Evolutionary conservation across 2,888 invertebrate species (phyloP).

Genomic region (Fragum sueziense): DNA sequence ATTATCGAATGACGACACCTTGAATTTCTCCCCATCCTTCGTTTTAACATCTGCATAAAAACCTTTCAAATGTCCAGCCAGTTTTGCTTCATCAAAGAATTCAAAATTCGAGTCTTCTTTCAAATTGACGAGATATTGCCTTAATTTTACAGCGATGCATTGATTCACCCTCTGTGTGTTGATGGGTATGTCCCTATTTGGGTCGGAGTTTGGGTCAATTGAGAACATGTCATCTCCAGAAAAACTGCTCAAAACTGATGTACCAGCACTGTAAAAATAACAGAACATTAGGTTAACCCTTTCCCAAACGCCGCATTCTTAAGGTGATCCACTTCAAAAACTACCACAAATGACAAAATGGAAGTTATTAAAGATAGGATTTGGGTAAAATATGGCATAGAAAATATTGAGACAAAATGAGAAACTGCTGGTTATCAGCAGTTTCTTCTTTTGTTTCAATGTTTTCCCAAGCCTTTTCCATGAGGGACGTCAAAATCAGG

Average conservation of each 20-base stretch:
- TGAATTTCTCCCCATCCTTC: slow-evolving; percentile 13
- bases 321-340: too few relatives aligned
- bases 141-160: slow-evolving; percentile 2
- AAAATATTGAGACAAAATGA: too few relatives aligned
- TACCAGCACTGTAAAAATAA: background rate
- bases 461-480: too few relatives aligned
- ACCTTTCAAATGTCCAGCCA: background rate
- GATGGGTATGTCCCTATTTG: background rate
- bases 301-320: too few relatives aligned
- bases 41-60: slow-evolving; percentile 9
- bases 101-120: slow-evolving; percentile 1
- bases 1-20: slow-evolving; percentile 7
- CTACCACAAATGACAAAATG: too few relatives aligned
- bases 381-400: too few relatives aligned
- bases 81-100: background rate
- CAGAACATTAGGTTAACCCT: too few relatives aligned
- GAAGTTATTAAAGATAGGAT: too few relatives aligned
- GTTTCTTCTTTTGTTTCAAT: too few relatives aligned
- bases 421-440: too few relatives aligned
- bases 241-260: background rate
- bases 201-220: background rate
- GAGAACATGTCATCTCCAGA: background rate
- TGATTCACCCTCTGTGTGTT: slow-evolving; percentile 5
- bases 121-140: background rate
- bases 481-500: too few relatives aligned